A percentile compares a stretch with the other conserved stretches of the same genome.
These are phyloP conservation scores for Tachypleus tridentatus DNA, from an alignment of 1,140 invertebrate genomes.

Conservation along the genomic window DNA sequence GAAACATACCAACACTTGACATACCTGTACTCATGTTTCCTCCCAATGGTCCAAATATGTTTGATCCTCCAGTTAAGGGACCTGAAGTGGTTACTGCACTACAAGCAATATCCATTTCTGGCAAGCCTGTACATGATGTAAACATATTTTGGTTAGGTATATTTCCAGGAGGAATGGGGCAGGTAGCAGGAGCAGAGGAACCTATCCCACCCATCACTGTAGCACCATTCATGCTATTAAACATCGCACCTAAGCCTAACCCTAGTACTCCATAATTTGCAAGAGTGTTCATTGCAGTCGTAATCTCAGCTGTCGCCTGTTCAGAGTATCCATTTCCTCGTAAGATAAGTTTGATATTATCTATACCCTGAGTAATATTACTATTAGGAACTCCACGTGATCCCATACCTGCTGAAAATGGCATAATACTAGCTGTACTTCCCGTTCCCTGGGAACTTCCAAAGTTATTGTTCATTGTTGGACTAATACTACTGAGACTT, in stretches of 20 bases:
- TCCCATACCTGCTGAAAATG: conserved; percentile 19
- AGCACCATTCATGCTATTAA: conserved; percentile 22
- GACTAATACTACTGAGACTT: conserved; percentile 27
- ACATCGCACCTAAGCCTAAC: conserved; percentile 62
- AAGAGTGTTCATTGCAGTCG: conserved; percentile 75
- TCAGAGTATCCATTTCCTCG: conserved; percentile 77
- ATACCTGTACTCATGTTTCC: conserved; percentile 11
- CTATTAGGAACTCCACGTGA: conserved; percentile 28
- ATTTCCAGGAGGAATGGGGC: conserved; percentile 22
- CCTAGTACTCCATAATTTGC: conserved; percentile 89
- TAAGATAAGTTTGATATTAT: conserved; percentile 71
- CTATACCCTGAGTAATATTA: conserved; percentile 57
- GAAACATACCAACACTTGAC: conserved; percentile 11
- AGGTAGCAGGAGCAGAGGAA: conserved; percentile 28
- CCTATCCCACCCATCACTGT: neutral
- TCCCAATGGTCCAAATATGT: conserved; percentile 19
- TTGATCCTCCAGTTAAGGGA: conserved; percentile 14
- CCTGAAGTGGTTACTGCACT: conserved; percentile 28
- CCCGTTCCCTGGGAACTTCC: conserved; percentile 19
- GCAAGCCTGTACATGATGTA: conserved; percentile 11
- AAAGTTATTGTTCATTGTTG: conserved; percentile 25
- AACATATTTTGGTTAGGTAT: conserved; percentile 14
- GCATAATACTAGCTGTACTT: conserved; percentile 15
- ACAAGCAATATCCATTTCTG: conserved; percentile 13
- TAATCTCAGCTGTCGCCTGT: conserved; percentile 73